Evolutionary conservation across 2,113 vertebrate genomes (phyloP), one percentile per base, ranked within the genome.

Genomic region (Poeciliopsis retropinna): DNA sequence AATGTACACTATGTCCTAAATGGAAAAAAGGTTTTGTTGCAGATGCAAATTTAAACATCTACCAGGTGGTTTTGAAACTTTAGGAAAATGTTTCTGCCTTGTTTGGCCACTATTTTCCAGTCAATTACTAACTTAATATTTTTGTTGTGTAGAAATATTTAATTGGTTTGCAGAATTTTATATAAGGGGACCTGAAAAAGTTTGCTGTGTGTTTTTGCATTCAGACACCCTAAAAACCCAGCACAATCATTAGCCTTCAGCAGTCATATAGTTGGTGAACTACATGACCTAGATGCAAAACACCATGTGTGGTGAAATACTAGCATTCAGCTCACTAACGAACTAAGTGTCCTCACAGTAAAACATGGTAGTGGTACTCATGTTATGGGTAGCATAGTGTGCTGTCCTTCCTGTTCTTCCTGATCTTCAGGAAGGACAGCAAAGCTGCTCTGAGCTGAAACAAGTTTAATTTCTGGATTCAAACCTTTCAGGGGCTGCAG

Each of bases 1-100:
- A 54, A 60, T 27, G 64, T 30, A 78, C 29, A 47, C 22, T 7
- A 54, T 39, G 13, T 65, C 6, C 19, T 44, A 5, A 31, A 68
- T 19, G 71, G 70, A 29, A 72, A 72, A 57, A 68, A 31, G 70
- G 64, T 73, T 25, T 41, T 64, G 66, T 47, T 64, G 28, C 41
- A 13, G 1, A 64, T 69, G 67, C 51, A 60, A 60, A 60, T 60
- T 70, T 60, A 13, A 34, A 70, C 44, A 68, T 28, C 28, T 30
- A 28, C 27, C 10, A 1, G 67, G 44, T 25, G 4, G 19, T 27
- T 25, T 51, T 22, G 7, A 51, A 19, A 19, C 66, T 30, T 6
- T 22, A 47, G 22, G 51, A 9, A 57, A 57, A 57, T 25, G 51
- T 57, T 57, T n/a, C 10, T 63, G 2, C 15, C 61, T 17, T 22